Evolutionary conservation across 2,113 vertebrate species (phyloP).

Genomic region (Saimiri boliviensis): DNA sequence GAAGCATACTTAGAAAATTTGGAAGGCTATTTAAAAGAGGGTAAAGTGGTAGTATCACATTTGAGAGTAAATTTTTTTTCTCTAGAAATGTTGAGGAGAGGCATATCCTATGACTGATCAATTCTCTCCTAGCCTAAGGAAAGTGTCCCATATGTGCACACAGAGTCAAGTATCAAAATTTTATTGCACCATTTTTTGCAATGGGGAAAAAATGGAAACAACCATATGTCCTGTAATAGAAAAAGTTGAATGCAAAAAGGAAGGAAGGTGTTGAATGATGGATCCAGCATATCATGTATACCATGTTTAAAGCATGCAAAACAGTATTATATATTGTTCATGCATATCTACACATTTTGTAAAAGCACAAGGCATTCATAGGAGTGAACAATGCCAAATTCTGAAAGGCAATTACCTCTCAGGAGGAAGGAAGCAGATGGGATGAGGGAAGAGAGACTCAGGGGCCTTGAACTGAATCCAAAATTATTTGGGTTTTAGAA

Average conservation of each 20-base stretch:
- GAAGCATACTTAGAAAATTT: background rate
- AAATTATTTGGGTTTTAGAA: background rate
- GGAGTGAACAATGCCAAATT: background rate
- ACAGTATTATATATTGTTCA: background rate
- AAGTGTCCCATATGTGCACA: background rate
- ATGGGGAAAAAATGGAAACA: background rate
- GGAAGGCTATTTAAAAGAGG: background rate
- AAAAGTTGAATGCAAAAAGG: constrained; percentile 20
- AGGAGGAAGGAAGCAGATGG: background rate
- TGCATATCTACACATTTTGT: background rate
- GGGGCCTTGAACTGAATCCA: background rate
- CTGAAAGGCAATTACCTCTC: background rate
- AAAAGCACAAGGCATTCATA: background rate
- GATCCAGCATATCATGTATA: background rate
- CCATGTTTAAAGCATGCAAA: constrained; percentile 14
- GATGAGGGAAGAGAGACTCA: background rate
- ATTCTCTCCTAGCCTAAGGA: background rate
- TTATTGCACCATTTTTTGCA: background rate
- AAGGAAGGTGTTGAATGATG: background rate
- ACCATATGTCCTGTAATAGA: background rate
- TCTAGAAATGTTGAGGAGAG: background rate
- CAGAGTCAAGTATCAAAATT: background rate
- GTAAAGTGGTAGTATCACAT: background rate
- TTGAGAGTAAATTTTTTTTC: background rate
- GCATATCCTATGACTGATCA: background rate